Evolutionary conservation across 2,113 vertebrate species (phyloP), one percentile per base, ranked within the genome.

Genomic region (Oryzias woworae): DNA sequence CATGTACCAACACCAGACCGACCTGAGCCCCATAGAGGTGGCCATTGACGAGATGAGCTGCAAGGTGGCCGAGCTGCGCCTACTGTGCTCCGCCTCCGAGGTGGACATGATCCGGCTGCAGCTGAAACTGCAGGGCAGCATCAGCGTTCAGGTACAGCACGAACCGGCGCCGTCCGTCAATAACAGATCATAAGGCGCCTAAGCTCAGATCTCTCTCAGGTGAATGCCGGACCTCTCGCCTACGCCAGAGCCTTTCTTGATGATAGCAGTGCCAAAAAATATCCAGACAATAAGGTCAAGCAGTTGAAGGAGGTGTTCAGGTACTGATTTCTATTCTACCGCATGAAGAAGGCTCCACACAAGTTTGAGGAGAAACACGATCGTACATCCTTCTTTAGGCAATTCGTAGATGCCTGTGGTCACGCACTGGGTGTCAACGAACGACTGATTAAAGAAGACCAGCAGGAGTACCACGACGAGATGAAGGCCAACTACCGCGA

Each of bases 91-190:
- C 0, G 93, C 94, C 1, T 72, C 91, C 0, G 97, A 98, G 51
- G 97, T 99, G n/a, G 97, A 99, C 82, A 99, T 99, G 97, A 99
- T 99, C 80, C 95, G 94, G 7, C 90, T 99, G 81, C 97, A 99
- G 88, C 91, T 99, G 59, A 98, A 98, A 49, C 92, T 99, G 24
- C 97, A 99, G 73, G 97, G 97, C 80, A 98, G 97, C 54, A 93
- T 99, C 83, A 97, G 96, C 20, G 96, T 98, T 5, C 90, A 92
- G 92, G 92, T 92, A 50, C 10, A 18, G 48, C 23, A 46, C 3
- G 8, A 26, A 13, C 14, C 16, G 23, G 17, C 31, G 15, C 14
- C 4, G 15, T 4, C 20, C 31, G 36, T 10, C 17, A 10, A 14
- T 2, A 14, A 13, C 17, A 16, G 50, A 20, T 2, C 43, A 4